Evolutionary conservation across 2,888 invertebrate genomes (phyloP).

Genomic region (Himalopsyche japonica): DNA sequence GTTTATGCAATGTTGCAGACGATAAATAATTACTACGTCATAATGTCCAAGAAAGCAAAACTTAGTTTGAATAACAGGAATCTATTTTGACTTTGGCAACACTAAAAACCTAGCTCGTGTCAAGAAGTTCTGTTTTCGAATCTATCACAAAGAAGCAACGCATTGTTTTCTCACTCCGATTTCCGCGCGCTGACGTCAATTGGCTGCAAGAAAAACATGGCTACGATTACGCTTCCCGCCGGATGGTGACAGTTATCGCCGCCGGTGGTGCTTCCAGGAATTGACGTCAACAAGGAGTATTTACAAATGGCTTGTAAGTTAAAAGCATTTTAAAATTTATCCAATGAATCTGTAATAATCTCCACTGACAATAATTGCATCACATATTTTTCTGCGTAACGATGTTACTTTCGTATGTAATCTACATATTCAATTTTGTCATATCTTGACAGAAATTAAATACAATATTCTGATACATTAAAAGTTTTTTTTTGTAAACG

Average conservation of each 20-base stretch:
- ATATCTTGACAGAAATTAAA: no score
- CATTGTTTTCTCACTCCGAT: constrained; percentile 4
- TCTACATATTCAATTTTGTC: no score
- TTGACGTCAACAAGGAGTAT: neutral
- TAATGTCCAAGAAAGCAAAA: neutral
- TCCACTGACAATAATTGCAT: no score
- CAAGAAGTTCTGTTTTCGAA: neutral
- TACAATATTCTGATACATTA: no score
- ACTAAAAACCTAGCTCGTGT: neutral
- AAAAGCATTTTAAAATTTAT: no score
- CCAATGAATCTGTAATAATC: no score
- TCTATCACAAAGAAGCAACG: neutral
- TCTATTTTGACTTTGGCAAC: constrained; percentile 9
- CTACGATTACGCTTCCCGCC: neutral
- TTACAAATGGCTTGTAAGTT: no score
- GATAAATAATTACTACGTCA: neutral
- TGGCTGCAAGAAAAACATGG: constrained; percentile 5
- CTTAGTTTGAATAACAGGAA: neutral
- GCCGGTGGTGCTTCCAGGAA: neutral
- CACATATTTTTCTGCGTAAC: no score
- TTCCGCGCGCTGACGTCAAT: constrained; percentile 9
- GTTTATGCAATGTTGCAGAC: neutral
- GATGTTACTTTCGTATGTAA: no score
- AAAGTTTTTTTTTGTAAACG: no score
- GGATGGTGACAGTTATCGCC: neutral